Percentiles rank a stretch among this genome's conserved stretches.
phyloP scores from a whole-genome alignment of 2,113 vertebrate species.

The Tachysurus fulvidraco region DNA sequence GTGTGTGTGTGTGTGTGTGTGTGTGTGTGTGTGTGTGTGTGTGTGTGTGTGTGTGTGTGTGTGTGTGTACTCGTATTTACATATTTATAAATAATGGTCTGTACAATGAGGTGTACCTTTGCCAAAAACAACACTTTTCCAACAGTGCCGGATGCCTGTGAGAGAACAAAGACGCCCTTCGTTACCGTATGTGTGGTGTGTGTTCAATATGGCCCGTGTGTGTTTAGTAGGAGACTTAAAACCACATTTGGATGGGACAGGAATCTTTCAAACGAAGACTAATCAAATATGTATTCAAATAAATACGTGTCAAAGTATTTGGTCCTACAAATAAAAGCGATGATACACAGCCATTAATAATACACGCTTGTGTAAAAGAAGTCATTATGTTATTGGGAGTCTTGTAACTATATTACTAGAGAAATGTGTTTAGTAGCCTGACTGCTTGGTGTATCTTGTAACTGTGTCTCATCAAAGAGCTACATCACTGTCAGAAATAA shows the following conservation, averaged over 20 bases:
- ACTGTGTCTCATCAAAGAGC: background rate
- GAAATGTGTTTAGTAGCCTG: slow-evolving; percentile 1
- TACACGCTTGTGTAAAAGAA: background rate
- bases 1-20: slow-evolving; percentile 50
- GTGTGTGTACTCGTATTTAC: slow-evolving; percentile 71
- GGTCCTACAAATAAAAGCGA: background rate
- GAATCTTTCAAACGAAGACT: slow-evolving; percentile 21
- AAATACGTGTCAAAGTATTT: background rate
- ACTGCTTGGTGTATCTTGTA: background rate
- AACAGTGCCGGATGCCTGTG: slow-evolving; percentile 65
- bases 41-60: background rate
- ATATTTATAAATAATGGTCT: slow-evolving; percentile 79
- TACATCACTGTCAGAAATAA: background rate
- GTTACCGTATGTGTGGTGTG: slow-evolving; percentile 50
- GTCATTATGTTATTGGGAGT: background rate
- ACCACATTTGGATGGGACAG: slow-evolving; percentile 38
- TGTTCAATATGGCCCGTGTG: slow-evolving; percentile 47
- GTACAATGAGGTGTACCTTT: slow-evolving; percentile 72
- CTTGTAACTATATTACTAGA: background rate
- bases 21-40: slow-evolving; percentile 43
- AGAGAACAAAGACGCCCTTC: slow-evolving; percentile 68
- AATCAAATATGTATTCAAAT: background rate
- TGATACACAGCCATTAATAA: background rate
- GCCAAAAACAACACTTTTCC: slow-evolving; percentile 76
- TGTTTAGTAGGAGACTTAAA: slow-evolving; percentile 35